Base-by-base conservation (phyloP, 1,140 invertebrate species). In the Drosophila tsacasi region DNA sequence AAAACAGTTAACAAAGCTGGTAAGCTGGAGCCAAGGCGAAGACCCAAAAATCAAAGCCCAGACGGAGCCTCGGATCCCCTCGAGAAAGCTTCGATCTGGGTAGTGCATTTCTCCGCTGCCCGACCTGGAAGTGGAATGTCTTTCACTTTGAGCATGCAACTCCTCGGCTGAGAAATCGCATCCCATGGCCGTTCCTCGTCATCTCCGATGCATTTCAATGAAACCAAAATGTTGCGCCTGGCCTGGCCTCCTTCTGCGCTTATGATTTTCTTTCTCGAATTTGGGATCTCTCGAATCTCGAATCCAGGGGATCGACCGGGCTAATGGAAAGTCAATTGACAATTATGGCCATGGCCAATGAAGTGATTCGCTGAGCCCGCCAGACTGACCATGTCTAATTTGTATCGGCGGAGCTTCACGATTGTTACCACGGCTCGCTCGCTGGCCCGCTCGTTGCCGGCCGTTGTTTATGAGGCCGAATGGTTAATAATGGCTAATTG, bases 301-400 rank as follows among this genome's bases (percentile, higher is more conserved):
- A 37, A 25, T 61, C 54, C 55, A 30, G 47, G 39, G 57, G 49
- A 89, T 78, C 81, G 79, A 78, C 84, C 73, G 67, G 87, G 74
- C 77, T 81, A 87, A 84, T 92, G 79, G 91, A 91, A 92, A 92
- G 90, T 92, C 91, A 92, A 92, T 92, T 92, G 91, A 92, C 86
- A 92, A 91, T 92, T 91, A 91, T 91, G 85, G 65, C 75, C 81
- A 76, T 89, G 78, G 84, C 81, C 85, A 86, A 80, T 92, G 74
- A 84, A 91, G 76, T 87, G 85, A 92, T 90, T 92, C 85, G 81
- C 47, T 68, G 50, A 63, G 73, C 81, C 59, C 55, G 67, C 74
- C 81, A 57, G 68, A 81, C 85, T 75, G 81, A 58, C 85, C 84
- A 81, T 72, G 68, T 81, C 78, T 64, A 87, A 87, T 89, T 79